phyloP scores from a whole-genome alignment of 1,140 invertebrate genomes.

The Plutomurus gul region DNA sequence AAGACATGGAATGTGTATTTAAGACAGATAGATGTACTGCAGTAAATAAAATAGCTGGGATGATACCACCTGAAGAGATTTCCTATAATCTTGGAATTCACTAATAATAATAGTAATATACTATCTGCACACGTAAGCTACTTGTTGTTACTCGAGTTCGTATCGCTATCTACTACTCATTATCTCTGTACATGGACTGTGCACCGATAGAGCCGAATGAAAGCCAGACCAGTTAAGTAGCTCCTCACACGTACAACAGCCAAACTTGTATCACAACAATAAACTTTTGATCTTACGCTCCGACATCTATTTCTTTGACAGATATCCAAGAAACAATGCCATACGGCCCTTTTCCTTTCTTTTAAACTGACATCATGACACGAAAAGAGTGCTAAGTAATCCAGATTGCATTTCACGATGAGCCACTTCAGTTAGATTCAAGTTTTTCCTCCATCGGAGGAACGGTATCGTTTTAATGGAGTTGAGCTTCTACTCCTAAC shows the following conservation, averaged over 20 bases:
- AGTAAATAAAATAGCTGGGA: not conserved
- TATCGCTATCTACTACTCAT: too few relatives aligned
- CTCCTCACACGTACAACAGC: not conserved
- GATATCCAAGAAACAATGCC: not conserved
- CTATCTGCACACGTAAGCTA: too few relatives aligned
- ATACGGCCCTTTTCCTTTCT: not conserved
- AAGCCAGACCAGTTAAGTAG: too few relatives aligned
- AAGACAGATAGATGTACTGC: constrained; percentile 5
- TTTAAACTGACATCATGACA: constrained; percentile 7
- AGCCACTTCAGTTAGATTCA: not conserved
- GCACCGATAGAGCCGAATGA: too few relatives aligned
- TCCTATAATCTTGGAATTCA: too few relatives aligned
- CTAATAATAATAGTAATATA: too few relatives aligned
- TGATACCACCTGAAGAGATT: too few relatives aligned
- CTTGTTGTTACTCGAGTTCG: too few relatives aligned
- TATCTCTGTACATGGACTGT: too few relatives aligned
- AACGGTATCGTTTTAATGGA: not conserved
- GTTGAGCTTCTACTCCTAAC: too few relatives aligned
- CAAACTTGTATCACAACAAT: not conserved
- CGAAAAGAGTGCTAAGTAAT: too few relatives aligned
- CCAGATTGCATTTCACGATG: too few relatives aligned
- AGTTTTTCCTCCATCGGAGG: not conserved
- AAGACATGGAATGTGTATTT: constrained; percentile 4
- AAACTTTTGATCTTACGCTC: not conserved
- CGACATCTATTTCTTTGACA: not conserved